Evolutionary conservation across 30 jellyfish, hydroid and myxozoan species (phyloP), one percentile per base, ranked within the genome.

Genomic region (Haliclystus octoradiatus): DNA sequence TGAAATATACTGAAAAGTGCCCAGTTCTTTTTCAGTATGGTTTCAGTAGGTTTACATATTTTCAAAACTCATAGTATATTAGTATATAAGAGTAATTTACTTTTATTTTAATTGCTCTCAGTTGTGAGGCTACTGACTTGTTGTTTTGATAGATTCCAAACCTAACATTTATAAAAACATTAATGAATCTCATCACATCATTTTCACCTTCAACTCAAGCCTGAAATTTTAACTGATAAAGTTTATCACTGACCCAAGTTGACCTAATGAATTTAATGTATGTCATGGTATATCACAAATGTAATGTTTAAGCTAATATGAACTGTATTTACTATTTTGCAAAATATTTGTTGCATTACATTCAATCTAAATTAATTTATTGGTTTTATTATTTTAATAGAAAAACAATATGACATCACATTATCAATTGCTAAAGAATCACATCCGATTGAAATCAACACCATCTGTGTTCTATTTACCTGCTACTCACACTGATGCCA

Each of bases 391-490:
- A 27, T 23, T 63, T 19, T 81, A 73, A 7, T 29, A 88, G 97
- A 88, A 74, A 49, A 88, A 72, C 27, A 87, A 81, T 34, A 33
- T 88, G 50, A 66, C 63, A 27, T 69, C 33, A 0, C 97, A 88
- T 68, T 71, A 88, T 75, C 31, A 65, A 46, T 69, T 46, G 50
- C 72, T 88, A 28, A 63, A 63, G 76, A 65, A 68, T 29, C 73
- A 79, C 74, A 88, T 88, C 47, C 81, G 31, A 51, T 65, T 80
- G 51, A 88, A 80, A 69, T 75, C 94, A 26, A 70, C 90, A 51
- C 97, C 97, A 25, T 72, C 78, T 13, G 51, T 90, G n/a, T 90
- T 81, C 57, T 82, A 79, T 49, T 73, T 76, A 27, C 98, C 98
- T 26, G 91, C 88, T 24, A 63, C 29, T 46, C 98, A 90, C 65